These are phyloP conservation scores for Acanthopleura granulata DNA, from an alignment of 2,888 invertebrate species.

Conservation along the genomic window DNA sequence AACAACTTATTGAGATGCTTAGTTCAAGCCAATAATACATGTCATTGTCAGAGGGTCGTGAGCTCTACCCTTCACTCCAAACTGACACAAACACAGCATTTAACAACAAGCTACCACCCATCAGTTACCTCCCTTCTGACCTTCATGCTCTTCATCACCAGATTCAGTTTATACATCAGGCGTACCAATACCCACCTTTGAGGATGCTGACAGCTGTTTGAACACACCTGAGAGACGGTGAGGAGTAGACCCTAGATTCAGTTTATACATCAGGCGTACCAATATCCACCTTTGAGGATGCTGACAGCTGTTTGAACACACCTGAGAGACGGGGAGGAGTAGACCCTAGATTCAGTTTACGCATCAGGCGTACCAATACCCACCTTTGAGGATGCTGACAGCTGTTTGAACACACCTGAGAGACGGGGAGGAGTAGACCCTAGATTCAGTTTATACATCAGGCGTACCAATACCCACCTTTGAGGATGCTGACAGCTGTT, in stretches of 20 bases:
- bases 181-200: constrained; percentile 71
- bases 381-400: constrained; percentile 72
- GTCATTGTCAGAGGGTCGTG: no score
- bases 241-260: constrained; percentile 84
- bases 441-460: constrained; percentile 46
- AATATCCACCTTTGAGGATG: constrained; percentile 72
- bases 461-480: constrained; percentile 67
- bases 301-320: constrained; percentile 85
- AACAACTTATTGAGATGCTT: no score
- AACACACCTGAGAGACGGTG: constrained; percentile 90
- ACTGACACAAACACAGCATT: no score
- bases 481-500: constrained; percentile 76
- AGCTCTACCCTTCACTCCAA: no score
- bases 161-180: no score
- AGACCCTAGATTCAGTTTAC: constrained; percentile 73
- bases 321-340: constrained; percentile 89
- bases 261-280: no score
- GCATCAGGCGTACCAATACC: constrained; percentile 6
- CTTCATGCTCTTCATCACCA: constrained; percentile 66
- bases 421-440: constrained; percentile 90
- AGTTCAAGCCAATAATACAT: no score
- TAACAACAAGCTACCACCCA: no score
- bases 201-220: constrained; percentile 79
- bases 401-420: constrained; percentile 91
- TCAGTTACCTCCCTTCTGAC: no score